Evolutionary conservation across 2,797 vertebrate species (phyloP), one percentile per base, ranked within the genome.

Genomic region (Hafferia zeledoni): DNA sequence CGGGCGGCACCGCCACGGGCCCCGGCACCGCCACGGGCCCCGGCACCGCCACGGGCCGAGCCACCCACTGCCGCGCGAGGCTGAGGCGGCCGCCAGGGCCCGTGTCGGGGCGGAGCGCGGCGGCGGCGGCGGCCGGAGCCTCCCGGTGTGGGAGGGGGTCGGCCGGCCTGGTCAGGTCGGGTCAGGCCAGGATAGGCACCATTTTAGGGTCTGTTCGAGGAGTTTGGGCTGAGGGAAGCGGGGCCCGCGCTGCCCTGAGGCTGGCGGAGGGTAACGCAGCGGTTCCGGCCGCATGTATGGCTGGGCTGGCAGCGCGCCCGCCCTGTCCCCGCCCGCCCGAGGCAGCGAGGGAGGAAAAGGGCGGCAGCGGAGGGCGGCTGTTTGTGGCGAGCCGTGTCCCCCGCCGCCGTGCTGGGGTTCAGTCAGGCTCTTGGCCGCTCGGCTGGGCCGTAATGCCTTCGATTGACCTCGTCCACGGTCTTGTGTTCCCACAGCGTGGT

Each of bases 81-180:
- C 23, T 5, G 60, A 71, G 22, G 30, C 13, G 41, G 60, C 33
- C 65, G 9, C 43, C 27, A 7, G 49, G 90, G 90, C 83, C 90
- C 63, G 67, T 49, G 41, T 27, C 18, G 75, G 93, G 75, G 88
- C 83, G 89, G 93, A 87, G 85, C 88, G 24, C 65, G 52, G 82
- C 17, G 31, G 67, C 6, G 55, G 31, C 33, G 39, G 39, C 41
- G 41, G 41, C 41, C 27, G 61, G 39, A 37, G 61, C 50, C 65
- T n/a, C 63, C 44, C 57, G 37, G 35, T 20, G 59, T 30, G 35
- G 55, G 39, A 43, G 50, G 53, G 47, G n/a, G 16, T 16, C 41
- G 41, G 41, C 15, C 15, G 41, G 41, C 15, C 41, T 16, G 41
- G 41, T 16, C 41, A 41, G 41, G 63, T 11, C 41, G 7, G 61